These are phyloP conservation scores for Tillus elongatus DNA, from an alignment of 2,888 invertebrate species.

Conservation along the genomic window DNA sequence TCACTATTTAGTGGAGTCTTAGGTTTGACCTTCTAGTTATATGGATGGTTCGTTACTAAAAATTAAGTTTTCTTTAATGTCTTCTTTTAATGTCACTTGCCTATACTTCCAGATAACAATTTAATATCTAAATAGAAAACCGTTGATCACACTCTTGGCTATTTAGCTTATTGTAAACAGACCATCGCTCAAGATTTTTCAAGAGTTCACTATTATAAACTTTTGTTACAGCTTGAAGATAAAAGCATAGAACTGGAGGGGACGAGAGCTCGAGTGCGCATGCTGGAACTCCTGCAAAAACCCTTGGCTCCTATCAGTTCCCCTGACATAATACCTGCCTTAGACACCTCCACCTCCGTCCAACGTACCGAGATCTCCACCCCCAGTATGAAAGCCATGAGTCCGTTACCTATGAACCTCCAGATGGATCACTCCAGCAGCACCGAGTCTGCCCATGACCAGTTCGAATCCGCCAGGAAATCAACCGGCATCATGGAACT, in stretches of 20 bases:
- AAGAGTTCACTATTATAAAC: no score
- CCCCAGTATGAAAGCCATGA: slow-evolving; percentile 52
- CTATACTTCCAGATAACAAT: no score
- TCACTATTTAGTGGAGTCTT: no score
- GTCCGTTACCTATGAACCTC: slow-evolving; percentile 45
- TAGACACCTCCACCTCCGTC: slow-evolving; percentile 39
- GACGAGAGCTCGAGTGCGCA: slow-evolving; percentile 67
- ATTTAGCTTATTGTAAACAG: no score
- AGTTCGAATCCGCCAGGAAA: slow-evolving; percentile 41
- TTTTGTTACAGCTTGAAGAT: slow-evolving; percentile 60
- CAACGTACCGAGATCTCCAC: slow-evolving; percentile 42
- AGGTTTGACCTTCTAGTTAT: no score
- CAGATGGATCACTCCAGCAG: slow-evolving; percentile 52
- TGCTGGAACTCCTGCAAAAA: slow-evolving; percentile 52
- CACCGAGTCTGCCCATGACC: slow-evolving; percentile 56
- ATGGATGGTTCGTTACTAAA: no score
- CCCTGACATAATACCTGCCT: slow-evolving; percentile 41
- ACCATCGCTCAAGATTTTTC: no score
- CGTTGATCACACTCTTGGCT: no score
- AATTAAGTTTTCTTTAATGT: no score
- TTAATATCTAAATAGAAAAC: no score
- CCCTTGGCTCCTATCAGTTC: slow-evolving; percentile 24
- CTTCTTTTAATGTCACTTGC: no score
- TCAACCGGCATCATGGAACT: slow-evolving; percentile 14
- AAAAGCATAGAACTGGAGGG: slow-evolving; percentile 75